These are phyloP conservation scores for Linurgus olivaceus DNA, from an alignment of 2,797 vertebrate genomes.

Conservation along the genomic window DNA sequence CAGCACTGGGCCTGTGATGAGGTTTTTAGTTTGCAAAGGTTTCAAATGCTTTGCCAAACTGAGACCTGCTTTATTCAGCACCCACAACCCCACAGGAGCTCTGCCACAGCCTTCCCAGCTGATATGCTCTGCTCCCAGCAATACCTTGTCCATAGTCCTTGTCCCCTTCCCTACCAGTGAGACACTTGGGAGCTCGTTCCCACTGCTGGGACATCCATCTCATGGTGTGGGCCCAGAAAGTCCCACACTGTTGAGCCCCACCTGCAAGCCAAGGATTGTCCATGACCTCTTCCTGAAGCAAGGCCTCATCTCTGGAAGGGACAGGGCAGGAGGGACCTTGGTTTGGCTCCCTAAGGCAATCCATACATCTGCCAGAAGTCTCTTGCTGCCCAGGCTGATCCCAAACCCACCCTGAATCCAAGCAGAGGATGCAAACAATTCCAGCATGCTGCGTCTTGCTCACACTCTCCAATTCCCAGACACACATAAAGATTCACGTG, in stretches of 20 bases:
- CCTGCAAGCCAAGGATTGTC: background rate
- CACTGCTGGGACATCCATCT: background rate
- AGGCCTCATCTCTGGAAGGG: background rate
- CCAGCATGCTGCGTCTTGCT: background rate
- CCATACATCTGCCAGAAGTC: background rate
- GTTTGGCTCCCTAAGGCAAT: background rate
- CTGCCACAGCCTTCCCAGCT: background rate
- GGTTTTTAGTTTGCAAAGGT: background rate
- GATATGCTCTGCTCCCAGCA: accelerated
- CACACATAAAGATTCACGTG: accelerated
- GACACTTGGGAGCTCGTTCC: accelerated
- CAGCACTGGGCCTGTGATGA: accelerated
- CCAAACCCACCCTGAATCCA: background rate
- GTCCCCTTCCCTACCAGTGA: background rate
- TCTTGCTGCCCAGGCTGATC: background rate
- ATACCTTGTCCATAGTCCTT: background rate
- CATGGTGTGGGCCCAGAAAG: background rate
- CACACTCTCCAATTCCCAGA: background rate
- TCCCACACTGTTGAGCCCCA: background rate
- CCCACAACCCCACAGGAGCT: background rate
- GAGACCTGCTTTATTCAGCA: background rate
- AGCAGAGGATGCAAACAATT: background rate
- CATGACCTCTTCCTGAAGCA: background rate
- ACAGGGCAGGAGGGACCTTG: background rate
- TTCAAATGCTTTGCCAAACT: background rate